These are phyloP conservation scores for Drosophila sp. DNA, from an alignment of 1,140 invertebrate genomes.

Conservation along the genomic window DNA sequence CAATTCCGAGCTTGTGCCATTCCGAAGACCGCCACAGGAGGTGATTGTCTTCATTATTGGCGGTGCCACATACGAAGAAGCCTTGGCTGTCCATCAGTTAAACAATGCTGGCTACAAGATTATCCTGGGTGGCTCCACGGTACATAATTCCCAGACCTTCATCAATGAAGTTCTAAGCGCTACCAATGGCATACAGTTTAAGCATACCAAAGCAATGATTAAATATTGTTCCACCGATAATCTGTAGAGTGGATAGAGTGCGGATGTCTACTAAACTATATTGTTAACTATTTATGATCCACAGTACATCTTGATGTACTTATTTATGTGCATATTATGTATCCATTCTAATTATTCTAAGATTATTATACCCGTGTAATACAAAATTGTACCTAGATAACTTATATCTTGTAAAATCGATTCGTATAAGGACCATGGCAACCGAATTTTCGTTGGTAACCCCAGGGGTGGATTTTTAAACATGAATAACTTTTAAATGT, in stretches of 20 bases:
- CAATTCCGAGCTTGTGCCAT: slow-evolving; percentile 85
- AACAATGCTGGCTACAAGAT: slow-evolving; percentile 92
- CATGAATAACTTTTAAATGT: not conserved
- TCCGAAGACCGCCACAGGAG: slow-evolving; percentile 89
- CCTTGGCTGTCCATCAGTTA: slow-evolving; percentile 92
- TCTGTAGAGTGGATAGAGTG: slow-evolving; percentile 42
- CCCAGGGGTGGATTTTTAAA: not conserved
- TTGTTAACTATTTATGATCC: slow-evolving; percentile 72
- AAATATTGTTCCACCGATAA: slow-evolving; percentile 79
- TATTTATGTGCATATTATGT: slow-evolving; percentile 40
- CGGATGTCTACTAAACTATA: slow-evolving; percentile 26
- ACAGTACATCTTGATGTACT: slow-evolving; percentile 23
- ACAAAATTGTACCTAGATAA: slow-evolving; percentile 17
- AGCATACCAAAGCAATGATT: slow-evolving; percentile 83
- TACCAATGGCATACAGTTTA: slow-evolving; percentile 84
- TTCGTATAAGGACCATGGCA: not conserved
- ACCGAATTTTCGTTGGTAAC: not conserved
- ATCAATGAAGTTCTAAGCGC: slow-evolving; percentile 87
- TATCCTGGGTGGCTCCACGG: slow-evolving; percentile 93
- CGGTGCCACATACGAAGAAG: slow-evolving; percentile 98
- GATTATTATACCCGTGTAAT: slow-evolving; percentile 28
- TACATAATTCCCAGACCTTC: slow-evolving; percentile 95
- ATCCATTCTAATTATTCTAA: slow-evolving; percentile 8
- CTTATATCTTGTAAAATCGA: slow-evolving; percentile 6
- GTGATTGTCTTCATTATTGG: slow-evolving; percentile 98